Conservation (phyloP, 2,797 vertebrate species). For the Phrynocephalus forsythii region DNA sequence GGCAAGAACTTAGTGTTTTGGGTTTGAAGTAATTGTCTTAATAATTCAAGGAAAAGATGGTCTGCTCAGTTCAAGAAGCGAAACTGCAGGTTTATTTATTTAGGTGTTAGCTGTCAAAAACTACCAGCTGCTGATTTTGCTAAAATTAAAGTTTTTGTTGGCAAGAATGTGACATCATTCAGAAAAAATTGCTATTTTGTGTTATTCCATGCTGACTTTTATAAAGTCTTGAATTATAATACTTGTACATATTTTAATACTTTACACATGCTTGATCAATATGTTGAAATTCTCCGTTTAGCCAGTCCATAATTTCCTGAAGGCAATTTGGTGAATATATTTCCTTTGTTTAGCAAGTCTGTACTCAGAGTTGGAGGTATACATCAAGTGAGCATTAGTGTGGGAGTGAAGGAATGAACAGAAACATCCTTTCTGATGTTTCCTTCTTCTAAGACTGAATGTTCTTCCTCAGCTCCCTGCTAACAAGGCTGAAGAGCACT, state of each 20-base stretch:
- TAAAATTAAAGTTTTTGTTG: neutral
- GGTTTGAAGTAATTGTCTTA: neutral
- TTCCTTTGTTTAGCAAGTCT: no score
- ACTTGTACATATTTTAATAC: neutral
- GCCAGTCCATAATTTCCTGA: no score
- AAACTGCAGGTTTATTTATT: neutral
- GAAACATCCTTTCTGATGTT: no score
- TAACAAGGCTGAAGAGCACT: no score
- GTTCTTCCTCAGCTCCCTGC: no score
- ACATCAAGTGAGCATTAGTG: no score
- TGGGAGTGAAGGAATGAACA: no score
- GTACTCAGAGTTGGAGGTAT: no score
- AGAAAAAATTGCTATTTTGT: neutral
- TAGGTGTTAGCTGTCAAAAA: neutral
- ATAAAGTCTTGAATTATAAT: neutral
- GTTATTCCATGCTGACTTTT: neutral
- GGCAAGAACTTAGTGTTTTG: neutral
- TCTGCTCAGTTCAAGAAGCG: neutral
- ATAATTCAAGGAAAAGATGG: neutral
- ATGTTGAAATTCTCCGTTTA: neutral
- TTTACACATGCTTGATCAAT: neutral
- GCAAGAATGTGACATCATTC: neutral
- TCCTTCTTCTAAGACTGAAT: no score
- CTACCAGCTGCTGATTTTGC: neutral
- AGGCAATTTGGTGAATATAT: no score